Percentiles rank a stretch among this genome's conserved stretches.
Evolutionary conservation across 2,888 invertebrate genomes (phyloP).

Genomic region (Trichopoda pennipes): DNA sequence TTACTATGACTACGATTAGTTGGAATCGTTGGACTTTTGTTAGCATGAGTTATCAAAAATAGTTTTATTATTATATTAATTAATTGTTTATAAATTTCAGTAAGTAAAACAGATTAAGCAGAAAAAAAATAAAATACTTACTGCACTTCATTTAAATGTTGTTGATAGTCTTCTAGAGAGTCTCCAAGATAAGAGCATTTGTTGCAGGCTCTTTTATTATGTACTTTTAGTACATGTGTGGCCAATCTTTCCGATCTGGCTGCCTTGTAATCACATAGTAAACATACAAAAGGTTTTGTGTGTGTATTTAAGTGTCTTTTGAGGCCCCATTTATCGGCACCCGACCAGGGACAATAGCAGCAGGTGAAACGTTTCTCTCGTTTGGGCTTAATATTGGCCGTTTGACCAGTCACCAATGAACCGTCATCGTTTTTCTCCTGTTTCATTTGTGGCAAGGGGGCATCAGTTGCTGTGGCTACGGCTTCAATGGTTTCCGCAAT

Average conservation of each 20-base stretch:
- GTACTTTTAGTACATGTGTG: slow-evolving; percentile 94
- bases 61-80: neutral
- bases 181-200: slow-evolving; percentile 94
- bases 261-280: slow-evolving; percentile 95
- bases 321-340: slow-evolving; percentile 96
- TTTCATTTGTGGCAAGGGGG: slow-evolving; percentile 78
- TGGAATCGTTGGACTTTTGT: slow-evolving; percentile 60
- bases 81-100: slow-evolving; percentile 4
- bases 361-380: slow-evolving; percentile 90
- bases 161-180: slow-evolving; percentile 88
- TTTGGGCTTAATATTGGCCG: slow-evolving; percentile 79
- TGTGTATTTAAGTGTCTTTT: slow-evolving; percentile 96
- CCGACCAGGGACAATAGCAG: slow-evolving; percentile 95
- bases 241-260: slow-evolving; percentile 94
- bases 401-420: slow-evolving; percentile 70
- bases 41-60: slow-evolving; percentile 36
- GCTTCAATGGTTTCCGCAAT: slow-evolving; percentile 81
- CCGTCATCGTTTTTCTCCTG: slow-evolving; percentile 80
- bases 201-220: slow-evolving; percentile 94
- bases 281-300: slow-evolving; percentile 94
- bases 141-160: slow-evolving; percentile 90
- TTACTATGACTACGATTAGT: slow-evolving; percentile 77
- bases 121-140: slow-evolving; percentile 82
- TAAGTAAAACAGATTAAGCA: too few relatives aligned
- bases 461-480: slow-evolving; percentile 79